Evolutionary conservation across 2,888 invertebrate genomes (phyloP).

Genomic region (Coenonympha arcania): DNA sequence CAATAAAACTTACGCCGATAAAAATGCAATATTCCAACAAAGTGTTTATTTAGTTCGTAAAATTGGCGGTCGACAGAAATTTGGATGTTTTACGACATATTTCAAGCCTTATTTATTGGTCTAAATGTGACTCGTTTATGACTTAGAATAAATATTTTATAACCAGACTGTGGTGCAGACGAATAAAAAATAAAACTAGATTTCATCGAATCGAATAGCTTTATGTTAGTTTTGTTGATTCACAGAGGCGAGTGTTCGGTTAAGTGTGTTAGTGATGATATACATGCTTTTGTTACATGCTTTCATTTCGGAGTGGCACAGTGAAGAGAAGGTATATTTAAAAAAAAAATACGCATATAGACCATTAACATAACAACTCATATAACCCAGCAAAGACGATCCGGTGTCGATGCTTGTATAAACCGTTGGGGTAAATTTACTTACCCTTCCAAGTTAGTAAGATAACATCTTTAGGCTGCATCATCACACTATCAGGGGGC

Average conservation of each 20-base stretch:
- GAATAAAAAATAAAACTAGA: constrained; percentile 6
- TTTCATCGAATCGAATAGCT: constrained; percentile 6
- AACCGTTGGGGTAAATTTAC: no score
- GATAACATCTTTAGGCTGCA: no score
- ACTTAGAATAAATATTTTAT: constrained; percentile 10
- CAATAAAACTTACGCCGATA: constrained; percentile 12
- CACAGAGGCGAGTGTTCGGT: neutral
- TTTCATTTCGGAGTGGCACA: no score
- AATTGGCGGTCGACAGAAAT: constrained; percentile 12
- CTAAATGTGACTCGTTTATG: constrained; percentile 12
- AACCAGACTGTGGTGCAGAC: neutral
- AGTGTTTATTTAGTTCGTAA: constrained; percentile 13
- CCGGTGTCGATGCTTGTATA: no score
- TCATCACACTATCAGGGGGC: no score
- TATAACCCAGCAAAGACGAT: no score
- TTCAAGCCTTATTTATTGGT: constrained; percentile 14
- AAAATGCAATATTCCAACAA: constrained; percentile 9
- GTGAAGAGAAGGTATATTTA: no score
- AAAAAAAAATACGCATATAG: no score
- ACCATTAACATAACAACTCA: no score
- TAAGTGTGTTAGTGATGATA: neutral
- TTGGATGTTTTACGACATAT: constrained; percentile 11
- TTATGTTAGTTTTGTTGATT: constrained; percentile 2
- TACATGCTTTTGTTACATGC: no score
- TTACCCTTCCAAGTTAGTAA: no score